A percentile compares a stretch with the other conserved stretches of the same genome.
Evolutionary conservation across 2,797 vertebrate species (phyloP).

Genomic region (Cynopterus sphinx): DNA sequence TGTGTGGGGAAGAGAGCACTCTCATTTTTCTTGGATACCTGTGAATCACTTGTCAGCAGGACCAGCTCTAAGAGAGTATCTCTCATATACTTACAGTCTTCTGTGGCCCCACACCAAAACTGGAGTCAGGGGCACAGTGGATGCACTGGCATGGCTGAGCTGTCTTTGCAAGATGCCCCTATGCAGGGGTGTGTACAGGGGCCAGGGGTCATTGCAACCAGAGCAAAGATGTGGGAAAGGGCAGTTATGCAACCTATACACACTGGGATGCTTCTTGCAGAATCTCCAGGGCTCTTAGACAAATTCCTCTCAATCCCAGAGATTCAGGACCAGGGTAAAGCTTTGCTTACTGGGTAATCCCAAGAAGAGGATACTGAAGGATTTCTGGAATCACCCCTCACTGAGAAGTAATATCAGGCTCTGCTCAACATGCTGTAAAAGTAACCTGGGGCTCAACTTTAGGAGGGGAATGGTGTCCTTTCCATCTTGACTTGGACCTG

Average conservation of each 20-base stretch:
- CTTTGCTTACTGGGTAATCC: neutral
- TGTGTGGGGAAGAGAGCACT: neutral
- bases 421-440: too few species aligned
- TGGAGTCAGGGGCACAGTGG: fast-evolving
- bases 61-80: neutral
- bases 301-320: neutral
- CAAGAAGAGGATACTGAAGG: neutral
- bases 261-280: fast-evolving
- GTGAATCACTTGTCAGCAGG: neutral
- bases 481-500: too few species aligned
- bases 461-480: too few species aligned
- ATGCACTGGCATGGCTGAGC: neutral
- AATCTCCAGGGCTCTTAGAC: neutral
- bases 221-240: neutral
- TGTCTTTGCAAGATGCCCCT: neutral
- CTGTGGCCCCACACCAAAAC: neutral
- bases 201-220: neutral
- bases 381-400: neutral
- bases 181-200: neutral
- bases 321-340: neutral
- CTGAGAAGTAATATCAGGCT: neutral
- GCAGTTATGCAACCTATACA: neutral
- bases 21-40: neutral
- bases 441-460: neutral
- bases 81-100: neutral